Evolutionary conservation across 2,113 vertebrate genomes (phyloP).

Genomic region (Climacteris rufus): DNA sequence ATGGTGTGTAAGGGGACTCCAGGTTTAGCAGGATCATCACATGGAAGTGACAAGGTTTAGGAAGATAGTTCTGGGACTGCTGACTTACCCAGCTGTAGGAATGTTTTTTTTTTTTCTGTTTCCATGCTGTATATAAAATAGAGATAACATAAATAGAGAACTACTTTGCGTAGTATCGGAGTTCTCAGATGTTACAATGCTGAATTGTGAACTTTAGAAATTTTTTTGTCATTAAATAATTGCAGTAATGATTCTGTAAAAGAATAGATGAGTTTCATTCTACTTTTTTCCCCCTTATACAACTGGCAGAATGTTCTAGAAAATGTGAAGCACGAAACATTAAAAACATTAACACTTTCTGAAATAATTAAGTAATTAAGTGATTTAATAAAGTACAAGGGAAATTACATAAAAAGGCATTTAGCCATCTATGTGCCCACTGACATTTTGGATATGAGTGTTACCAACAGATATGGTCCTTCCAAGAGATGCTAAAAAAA

Average conservation of each 20-base stretch:
- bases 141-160: not conserved
- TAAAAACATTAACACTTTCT: constrained; percentile 24
- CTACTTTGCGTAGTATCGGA: not conserved
- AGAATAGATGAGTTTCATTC: not conserved
- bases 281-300: not conserved
- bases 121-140: not conserved
- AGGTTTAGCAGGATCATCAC: not conserved
- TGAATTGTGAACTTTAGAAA: not conserved
- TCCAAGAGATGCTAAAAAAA: constrained; percentile 17
- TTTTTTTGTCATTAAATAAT: not conserved
- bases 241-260: not conserved
- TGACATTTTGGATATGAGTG: constrained; percentile 7
- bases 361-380: not conserved
- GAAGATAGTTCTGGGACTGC: not conserved
- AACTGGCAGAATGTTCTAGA: not conserved
- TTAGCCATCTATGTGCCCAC: not conserved
- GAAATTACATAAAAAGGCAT: not conserved
- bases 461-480: not conserved
- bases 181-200: not conserved
- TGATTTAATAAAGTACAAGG: not conserved
- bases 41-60: not conserved
- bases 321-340: not conserved
- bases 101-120: not conserved
- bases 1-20: not conserved
- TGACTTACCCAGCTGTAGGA: not conserved